These are phyloP conservation scores for Luscinia megarhynchos DNA, from an alignment of 2,797 vertebrate species.

Conservation along the genomic window DNA sequence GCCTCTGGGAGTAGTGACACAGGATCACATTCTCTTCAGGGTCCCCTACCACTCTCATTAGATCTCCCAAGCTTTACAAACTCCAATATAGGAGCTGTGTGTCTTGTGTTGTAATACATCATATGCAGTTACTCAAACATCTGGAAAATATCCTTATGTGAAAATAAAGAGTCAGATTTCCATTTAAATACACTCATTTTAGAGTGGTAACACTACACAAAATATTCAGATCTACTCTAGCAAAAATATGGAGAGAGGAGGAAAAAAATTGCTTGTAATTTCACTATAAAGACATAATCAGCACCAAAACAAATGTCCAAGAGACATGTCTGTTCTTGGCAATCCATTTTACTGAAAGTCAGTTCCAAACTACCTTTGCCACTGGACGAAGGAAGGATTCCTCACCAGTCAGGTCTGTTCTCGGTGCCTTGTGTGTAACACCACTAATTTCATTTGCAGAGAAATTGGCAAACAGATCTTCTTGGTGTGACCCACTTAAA, in stretches of 20 bases:
- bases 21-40: not conserved
- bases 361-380: not conserved
- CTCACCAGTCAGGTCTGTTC: constrained; percentile 29
- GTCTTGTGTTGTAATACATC: not conserved
- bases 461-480: constrained; percentile 61
- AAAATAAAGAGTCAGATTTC: not conserved
- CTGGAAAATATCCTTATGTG: not conserved
- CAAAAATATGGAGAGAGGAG: not conserved
- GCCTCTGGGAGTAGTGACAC: not conserved
- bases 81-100: not conserved
- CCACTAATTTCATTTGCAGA: constrained; percentile 70
- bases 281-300: not conserved
- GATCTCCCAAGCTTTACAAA: not conserved
- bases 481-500: constrained; percentile 66
- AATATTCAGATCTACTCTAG: not conserved
- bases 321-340: not conserved
- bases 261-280: not conserved
- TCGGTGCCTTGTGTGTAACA: constrained; percentile 54
- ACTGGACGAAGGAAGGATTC: constrained; percentile 16
- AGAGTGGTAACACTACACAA: not conserved
- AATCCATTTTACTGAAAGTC: not conserved
- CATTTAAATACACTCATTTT: not conserved
- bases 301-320: not conserved
- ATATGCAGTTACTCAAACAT: not conserved
- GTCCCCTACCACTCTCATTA: not conserved